Base-by-base conservation (phyloP, 2,888 invertebrate genomes). In the Polydrusus cervinus region DNA sequence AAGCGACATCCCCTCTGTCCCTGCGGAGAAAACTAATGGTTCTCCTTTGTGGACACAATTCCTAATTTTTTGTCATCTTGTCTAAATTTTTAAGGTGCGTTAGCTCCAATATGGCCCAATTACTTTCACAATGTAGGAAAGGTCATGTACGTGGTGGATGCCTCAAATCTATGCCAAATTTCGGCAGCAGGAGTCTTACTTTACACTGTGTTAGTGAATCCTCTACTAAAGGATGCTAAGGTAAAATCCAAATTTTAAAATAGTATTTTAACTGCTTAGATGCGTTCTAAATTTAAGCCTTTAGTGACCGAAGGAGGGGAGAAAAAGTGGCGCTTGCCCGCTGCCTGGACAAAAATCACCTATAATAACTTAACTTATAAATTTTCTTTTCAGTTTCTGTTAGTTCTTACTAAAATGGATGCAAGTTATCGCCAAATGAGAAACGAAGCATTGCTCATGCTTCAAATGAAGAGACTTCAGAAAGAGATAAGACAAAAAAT, bases 371-470 rank as follows among this genome's bases (percentile, higher is more conserved):
- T n/a, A n/a, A n/a, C n/a, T n/a, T n/a, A n/a, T n/a, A n/a, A n/a
- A 25, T 25, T 25, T n/a, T 65, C 71, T 75, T 87, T 87, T 9
- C 84, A 93, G 92, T 89, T 93, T 78, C 89, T 94, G 18, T 84
- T 95, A 71, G 92, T 95, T 0, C 86, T 96, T 10, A 91, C 93
- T 13, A 96, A 96, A 88, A 95, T 94, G 94, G 95, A 96, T 82
- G 92, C 93, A 0, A 94, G 95, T 6, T 95, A 95, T 86, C 89
- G 95, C 11, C 95, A 95, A 84, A 95, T 95, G 94, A 89, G 95
- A 62, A 95, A 95, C 84, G 95, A 96, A 84, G 94, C 95, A 0
- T 86, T 95, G 30, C 88, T 95, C 1, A 95, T 95, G 93, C 87
- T 96, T 78, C 94, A 95, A 85, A 91, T 93, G 86, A 89, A 90